phyloP scores from a whole-genome alignment of 2,888 invertebrate species.

The Asteroscopus sphinx region DNA sequence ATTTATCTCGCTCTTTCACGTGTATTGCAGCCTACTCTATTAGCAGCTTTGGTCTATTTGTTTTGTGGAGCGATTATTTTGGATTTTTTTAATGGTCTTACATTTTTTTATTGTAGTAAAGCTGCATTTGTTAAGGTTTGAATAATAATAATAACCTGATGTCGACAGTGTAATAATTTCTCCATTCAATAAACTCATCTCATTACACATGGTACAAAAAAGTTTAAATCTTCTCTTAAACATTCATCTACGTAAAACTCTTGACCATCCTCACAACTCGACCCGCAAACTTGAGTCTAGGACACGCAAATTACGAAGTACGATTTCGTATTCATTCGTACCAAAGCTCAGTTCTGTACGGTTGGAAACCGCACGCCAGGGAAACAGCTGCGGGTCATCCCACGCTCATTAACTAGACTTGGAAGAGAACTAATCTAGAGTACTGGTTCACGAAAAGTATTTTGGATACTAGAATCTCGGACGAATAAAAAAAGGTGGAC shows the following conservation, averaged over 20 bases:
- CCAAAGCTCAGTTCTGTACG: slow-evolving; percentile 22
- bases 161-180: no score
- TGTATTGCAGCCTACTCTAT: slow-evolving; percentile 42
- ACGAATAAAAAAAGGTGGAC: no score
- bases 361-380: slow-evolving; percentile 33
- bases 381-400: slow-evolving; percentile 30
- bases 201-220: neutral
- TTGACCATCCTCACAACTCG: slow-evolving; percentile 3
- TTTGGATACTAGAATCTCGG: no score
- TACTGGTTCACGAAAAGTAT: neutral
- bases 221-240: neutral
- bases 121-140: no score
- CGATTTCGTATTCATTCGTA: slow-evolving; percentile 7
- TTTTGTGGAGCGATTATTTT: slow-evolving; percentile 34
- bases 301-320: slow-evolving; percentile 36
- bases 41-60: slow-evolving; percentile 49
- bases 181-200: no score
- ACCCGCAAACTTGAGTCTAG: slow-evolving; percentile 18
- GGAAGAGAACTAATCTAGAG: slow-evolving; percentile 6
- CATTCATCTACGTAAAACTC: neutral
- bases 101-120: no score
- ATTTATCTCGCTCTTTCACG: slow-evolving; percentile 50
- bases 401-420: slow-evolving; percentile 14
- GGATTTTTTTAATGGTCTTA: slow-evolving; percentile 10
- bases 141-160: no score